Conservation (phyloP, 2,113 vertebrate species). For the Mormyrus lacerda region DNA sequence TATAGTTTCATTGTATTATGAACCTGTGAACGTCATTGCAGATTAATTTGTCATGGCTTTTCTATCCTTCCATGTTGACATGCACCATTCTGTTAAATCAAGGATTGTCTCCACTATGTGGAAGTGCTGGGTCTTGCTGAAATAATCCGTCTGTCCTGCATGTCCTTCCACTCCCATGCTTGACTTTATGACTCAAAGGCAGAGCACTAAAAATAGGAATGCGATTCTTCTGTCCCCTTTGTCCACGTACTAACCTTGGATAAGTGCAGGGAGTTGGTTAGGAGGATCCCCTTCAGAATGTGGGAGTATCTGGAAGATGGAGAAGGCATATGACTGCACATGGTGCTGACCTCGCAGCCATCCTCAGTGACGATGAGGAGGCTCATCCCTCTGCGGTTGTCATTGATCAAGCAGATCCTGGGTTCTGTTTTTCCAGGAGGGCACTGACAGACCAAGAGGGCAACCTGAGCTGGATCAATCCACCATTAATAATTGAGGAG, state of each 20-base stretch:
- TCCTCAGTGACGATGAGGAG: constrained; percentile 9
- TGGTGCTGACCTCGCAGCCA: background rate
- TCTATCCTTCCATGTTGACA: background rate
- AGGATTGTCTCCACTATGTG: background rate
- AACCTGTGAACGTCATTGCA: background rate
- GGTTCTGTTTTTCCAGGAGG: background rate
- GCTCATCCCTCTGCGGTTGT: background rate
- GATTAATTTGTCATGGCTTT: background rate
- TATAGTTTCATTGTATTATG: background rate
- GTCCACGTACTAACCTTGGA: background rate
- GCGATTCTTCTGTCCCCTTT: background rate
- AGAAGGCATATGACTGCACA: background rate
- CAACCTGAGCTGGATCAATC: constrained; percentile 40
- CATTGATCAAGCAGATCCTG: constrained; percentile 16
- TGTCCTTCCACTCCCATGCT: background rate
- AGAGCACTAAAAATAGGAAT: background rate
- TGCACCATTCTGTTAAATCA: background rate
- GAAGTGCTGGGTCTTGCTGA: background rate
- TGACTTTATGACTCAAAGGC: background rate
- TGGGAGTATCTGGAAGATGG: background rate
- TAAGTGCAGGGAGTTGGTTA: background rate
- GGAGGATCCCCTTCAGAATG: background rate
- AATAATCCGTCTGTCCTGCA: background rate
- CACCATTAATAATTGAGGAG: constrained; percentile 45
- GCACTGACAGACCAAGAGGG: constrained; percentile 16